Base-by-base conservation (phyloP, 2,797 vertebrate genomes). In the Apogon hyalosoma region DNA sequence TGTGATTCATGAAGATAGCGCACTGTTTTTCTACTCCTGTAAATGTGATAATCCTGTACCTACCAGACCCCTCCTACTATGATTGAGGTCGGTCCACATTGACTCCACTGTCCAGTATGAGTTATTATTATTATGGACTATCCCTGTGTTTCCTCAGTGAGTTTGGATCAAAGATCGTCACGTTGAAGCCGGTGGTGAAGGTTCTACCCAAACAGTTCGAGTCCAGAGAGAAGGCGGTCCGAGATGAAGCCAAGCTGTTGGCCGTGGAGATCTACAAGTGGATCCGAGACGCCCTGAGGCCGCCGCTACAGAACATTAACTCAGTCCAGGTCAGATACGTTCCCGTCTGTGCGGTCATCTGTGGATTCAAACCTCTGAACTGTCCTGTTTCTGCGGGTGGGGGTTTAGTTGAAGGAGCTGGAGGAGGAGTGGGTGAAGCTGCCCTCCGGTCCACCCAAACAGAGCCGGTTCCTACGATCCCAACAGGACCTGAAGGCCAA, bases 401-500 rank as follows among this genome's bases (percentile, higher is more conserved):
- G 21, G 21, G 56, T 86, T 0, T 69, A 99, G 98, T 89, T 99
- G 56, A 99, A 99, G 90, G 98, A 99, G 56, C 84, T 99, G 62
- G 97, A 99, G 88, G 98, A 99, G 87, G 98, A 99, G 83, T 99
- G 97, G 97, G 93, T 95, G 50, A 99, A 97, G 92, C 80, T 99
- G 45, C 95, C 97, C 12, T 76, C 93, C 1, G 75, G 93, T 33
- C 91, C 92, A 71, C 95, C 98, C 43, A 98, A 95, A 76, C 98
- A 98, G 88, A 94, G 54, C 48, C 85, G 96, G n/a, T 99, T 98
- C 85, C 85, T 99, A 59, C 97, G 97, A 65, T 99, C 98, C 7
- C 97, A 99, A 54, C 97, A 99, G 90, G 97, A 98, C 75, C 88
- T 99, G 68, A 98, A 97, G 90, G 95, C 95, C 28, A 99, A 98